phyloP scores from a whole-genome alignment of 2,113 vertebrate genomes.

The Syrmaticus mikado region DNA sequence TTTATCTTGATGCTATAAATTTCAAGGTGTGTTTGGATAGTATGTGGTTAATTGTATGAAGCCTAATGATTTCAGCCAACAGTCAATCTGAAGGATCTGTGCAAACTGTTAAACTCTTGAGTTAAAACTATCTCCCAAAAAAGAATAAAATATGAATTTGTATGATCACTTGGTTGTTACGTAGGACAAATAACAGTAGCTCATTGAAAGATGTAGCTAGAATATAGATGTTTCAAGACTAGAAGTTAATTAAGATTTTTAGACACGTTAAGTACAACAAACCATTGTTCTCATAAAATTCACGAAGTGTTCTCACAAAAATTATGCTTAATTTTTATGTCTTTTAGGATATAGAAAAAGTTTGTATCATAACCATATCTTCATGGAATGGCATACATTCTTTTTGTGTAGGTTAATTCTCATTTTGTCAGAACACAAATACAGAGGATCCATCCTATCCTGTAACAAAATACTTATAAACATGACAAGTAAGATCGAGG shows the following conservation, averaged over 20 bases:
- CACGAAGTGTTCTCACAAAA: not conserved
- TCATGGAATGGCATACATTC: not conserved
- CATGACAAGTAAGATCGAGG: not conserved
- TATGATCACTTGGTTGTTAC: accelerated
- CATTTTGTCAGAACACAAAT: not conserved
- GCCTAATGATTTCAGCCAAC: not conserved
- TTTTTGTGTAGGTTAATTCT: not conserved
- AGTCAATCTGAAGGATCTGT: not conserved
- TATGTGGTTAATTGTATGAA: not conserved
- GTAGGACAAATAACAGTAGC: not conserved
- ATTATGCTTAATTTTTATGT: not conserved
- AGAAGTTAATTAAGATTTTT: not conserved
- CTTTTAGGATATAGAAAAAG: not conserved
- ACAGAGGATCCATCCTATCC: not conserved
- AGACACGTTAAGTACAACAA: not conserved
- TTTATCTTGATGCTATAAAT: not conserved
- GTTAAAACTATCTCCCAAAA: not conserved
- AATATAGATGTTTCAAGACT: not conserved
- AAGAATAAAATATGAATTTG: not conserved
- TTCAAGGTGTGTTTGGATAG: not conserved
- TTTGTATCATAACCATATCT: accelerated
- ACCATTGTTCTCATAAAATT: not conserved
- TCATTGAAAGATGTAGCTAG: not conserved
- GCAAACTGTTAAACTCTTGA: not conserved
- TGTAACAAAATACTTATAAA: not conserved